Conservation (phyloP, 2,113 vertebrate species). For the Octodon degus region DNA sequence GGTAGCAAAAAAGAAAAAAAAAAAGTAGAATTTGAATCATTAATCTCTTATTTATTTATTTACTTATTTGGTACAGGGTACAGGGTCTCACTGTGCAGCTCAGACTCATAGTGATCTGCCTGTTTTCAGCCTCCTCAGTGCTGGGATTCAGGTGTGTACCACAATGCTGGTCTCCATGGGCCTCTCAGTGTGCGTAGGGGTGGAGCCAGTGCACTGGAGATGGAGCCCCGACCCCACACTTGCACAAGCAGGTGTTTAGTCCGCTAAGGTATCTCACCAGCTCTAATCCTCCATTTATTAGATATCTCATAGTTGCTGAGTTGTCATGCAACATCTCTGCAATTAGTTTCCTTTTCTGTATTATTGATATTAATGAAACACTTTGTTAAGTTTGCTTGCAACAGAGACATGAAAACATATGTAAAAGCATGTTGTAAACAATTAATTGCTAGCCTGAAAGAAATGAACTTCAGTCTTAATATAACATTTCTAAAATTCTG, state of each 20-base stretch:
- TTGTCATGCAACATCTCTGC: neutral
- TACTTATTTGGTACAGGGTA: no score
- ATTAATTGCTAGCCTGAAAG: neutral
- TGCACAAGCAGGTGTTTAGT: no score
- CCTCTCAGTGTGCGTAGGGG: no score
- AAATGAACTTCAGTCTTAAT: neutral
- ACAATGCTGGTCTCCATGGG: no score
- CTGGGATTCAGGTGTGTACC: no score
- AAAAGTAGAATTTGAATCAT: neutral
- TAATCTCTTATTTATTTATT: neutral
- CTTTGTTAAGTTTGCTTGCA: neutral
- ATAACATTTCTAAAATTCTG: slow-evolving; percentile 33
- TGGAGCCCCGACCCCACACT: no score
- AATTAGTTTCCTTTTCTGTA: neutral
- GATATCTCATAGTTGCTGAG: neutral
- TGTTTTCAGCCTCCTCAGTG: no score
- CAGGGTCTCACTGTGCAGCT: no score
- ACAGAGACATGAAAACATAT: neutral
- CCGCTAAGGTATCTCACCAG: no score
- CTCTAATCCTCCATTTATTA: neutral
- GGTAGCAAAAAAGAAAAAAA: no score
- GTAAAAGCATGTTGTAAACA: neutral
- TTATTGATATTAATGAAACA: neutral
- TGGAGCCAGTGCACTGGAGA: no score
- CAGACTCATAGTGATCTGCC: no score